Evolutionary conservation across 2,797 vertebrate genomes (phyloP).

Genomic region (Neosalanx taihuensis): DNA sequence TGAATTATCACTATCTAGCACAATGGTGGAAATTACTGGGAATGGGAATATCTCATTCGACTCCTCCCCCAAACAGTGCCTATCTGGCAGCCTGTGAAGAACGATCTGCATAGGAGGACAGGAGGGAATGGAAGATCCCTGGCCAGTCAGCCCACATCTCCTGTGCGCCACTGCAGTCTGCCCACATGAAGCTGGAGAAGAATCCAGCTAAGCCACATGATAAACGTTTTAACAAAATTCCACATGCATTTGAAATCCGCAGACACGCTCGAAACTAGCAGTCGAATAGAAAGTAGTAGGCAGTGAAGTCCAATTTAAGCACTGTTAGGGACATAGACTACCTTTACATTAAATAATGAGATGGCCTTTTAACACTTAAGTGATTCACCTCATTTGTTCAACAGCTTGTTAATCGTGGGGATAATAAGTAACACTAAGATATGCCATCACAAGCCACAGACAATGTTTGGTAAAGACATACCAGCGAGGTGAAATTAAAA

Average conservation of each 20-base stretch:
- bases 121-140: no score
- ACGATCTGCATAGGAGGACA: conserved; percentile 36
- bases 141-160: background rate
- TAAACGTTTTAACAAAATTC: conserved; percentile 27
- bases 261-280: conserved; percentile 15
- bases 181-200: no score
- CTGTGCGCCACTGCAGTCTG: background rate
- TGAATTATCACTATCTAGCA: conserved; percentile 15
- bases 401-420: background rate
- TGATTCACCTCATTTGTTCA: background rate
- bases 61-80: conserved; percentile 32
- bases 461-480: background rate
- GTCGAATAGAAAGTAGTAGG: background rate
- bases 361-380: background rate
- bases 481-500: background rate
- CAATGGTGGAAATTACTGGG: conserved; percentile 58
- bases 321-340: background rate
- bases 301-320: background rate
- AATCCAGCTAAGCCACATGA: background rate
- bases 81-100: conserved; percentile 26
- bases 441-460: background rate
- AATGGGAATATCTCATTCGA: conserved; percentile 52
- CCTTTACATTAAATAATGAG: background rate
- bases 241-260: conserved; percentile 13
- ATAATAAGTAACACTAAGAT: background rate